Evolutionary conservation across 2,888 invertebrate species (phyloP).

Genomic region (Oxytorus armatus): DNA sequence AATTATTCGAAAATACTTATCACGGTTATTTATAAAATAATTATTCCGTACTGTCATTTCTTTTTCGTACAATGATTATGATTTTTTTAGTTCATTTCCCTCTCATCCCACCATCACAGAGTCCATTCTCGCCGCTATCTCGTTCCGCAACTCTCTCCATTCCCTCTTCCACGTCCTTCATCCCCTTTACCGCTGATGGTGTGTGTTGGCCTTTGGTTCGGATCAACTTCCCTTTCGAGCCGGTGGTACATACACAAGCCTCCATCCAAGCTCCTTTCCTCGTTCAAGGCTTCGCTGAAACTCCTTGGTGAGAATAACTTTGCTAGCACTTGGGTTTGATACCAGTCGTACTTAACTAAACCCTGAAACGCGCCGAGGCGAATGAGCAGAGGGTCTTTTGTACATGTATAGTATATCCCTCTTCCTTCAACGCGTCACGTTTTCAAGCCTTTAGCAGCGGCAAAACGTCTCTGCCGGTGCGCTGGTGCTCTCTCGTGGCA

Average conservation of each 20-base stretch:
- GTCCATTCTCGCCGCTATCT: neutral
- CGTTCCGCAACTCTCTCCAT: slow-evolving; percentile 22
- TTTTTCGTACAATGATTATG: neutral
- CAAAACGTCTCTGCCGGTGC: slow-evolving; percentile 37
- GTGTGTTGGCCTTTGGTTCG: slow-evolving; percentile 21
- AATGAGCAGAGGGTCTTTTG: slow-evolving; percentile 35
- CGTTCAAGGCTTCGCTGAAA: slow-evolving; percentile 22
- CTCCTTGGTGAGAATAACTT: slow-evolving; percentile 44
- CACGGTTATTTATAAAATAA: neutral
- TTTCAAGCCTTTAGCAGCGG: slow-evolving; percentile 57
- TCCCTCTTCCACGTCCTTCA: slow-evolving; percentile 30
- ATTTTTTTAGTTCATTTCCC: neutral
- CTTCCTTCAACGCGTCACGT: slow-evolving; percentile 46
- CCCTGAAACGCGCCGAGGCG: slow-evolving; percentile 27
- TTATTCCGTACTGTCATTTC: neutral
- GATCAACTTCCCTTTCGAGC: slow-evolving; percentile 31
- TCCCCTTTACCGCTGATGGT: slow-evolving; percentile 33
- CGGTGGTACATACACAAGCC: neutral
- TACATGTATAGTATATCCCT: slow-evolving; percentile 7
- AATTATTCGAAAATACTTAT: neutral
- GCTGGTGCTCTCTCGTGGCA: slow-evolving; percentile 57
- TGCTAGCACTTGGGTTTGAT: slow-evolving; percentile 49
- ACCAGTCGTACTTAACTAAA: slow-evolving; percentile 54
- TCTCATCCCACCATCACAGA: neutral
- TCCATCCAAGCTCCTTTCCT: slow-evolving; percentile 22